Evolutionary conservation across 2,797 vertebrate genomes (phyloP).

Genomic region (Anguilla marmorata): DNA sequence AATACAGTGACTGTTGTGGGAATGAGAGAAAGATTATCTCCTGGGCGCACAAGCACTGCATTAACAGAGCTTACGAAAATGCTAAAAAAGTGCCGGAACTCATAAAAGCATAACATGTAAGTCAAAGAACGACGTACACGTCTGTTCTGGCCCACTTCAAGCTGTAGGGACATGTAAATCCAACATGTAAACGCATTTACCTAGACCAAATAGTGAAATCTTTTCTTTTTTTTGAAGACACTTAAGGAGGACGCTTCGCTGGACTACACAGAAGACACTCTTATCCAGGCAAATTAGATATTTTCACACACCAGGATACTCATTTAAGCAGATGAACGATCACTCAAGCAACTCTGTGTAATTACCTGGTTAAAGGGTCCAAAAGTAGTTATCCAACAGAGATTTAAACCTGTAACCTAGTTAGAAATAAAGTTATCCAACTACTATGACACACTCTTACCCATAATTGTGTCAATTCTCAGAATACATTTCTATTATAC

Average conservation of each 20-base stretch:
- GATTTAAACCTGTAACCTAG: background rate
- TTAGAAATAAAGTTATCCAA: background rate
- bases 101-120: background rate
- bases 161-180: background rate
- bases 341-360: background rate
- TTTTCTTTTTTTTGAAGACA: background rate
- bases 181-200: background rate
- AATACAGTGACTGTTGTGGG: background rate
- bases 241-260: background rate
- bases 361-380: background rate
- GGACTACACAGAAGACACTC: background rate
- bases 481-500: background rate
- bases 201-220: background rate
- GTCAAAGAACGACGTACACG: too few relatives aligned
- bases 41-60: too few relatives aligned
- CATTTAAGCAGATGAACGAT: background rate
- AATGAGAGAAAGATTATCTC: background rate
- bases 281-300: background rate
- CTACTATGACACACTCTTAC: background rate
- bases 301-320: background rate
- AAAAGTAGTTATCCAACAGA: background rate
- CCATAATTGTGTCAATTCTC: background rate
- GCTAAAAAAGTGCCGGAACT: background rate
- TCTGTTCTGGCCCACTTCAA: background rate
- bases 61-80: background rate